Evolutionary conservation across 2,797 vertebrate species (phyloP), one percentile per base, ranked within the genome.

Genomic region (Esox masquinongy): DNA sequence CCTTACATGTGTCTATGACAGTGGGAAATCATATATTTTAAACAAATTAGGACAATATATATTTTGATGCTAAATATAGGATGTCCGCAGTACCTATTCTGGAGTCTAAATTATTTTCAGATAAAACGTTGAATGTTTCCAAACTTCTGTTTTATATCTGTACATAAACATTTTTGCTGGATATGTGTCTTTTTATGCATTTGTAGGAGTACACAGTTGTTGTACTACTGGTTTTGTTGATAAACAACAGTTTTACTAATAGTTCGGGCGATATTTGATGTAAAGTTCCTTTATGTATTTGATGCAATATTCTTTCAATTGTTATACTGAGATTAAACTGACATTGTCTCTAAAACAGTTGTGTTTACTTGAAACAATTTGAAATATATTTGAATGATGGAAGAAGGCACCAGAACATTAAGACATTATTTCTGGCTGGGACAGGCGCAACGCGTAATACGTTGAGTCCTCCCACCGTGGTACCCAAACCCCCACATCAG

Each of bases 291-390:
- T 78, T 77, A 73, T 89, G 79, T 89, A 83, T 88, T 87, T 83
- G 71, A 87, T 91, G 89, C 83, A 89, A 88, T 87, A 70, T 39
- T 50, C 84, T 81, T 84, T 81, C 85, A 75, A 14, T 87, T 87
- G 88, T 88, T 83, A 87, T n/a, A 16, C 22, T 61, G 34, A 88
- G 83, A 93, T 91, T 92, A 93, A 93, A 93, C 79, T 76, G 85
- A 89, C 72, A 72, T 80, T 73, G 77, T 70, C 78, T 71, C 74
- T 78, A 79, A 80, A 83, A 83, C 90, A 88, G 53, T 88, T 91
- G 82, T 83, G 84, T 89, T 74, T 91, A 89, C 64, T 88, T 91
- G 49, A 79, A 70, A 77, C 47, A 49, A 76, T 78, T 50, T 5
- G 77, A n/a, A 74, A 49, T 39, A 8, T n/a, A 43, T 9, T 36